phyloP scores from a whole-genome alignment of 2,113 vertebrate genomes.

The Barbus barbus region DNA sequence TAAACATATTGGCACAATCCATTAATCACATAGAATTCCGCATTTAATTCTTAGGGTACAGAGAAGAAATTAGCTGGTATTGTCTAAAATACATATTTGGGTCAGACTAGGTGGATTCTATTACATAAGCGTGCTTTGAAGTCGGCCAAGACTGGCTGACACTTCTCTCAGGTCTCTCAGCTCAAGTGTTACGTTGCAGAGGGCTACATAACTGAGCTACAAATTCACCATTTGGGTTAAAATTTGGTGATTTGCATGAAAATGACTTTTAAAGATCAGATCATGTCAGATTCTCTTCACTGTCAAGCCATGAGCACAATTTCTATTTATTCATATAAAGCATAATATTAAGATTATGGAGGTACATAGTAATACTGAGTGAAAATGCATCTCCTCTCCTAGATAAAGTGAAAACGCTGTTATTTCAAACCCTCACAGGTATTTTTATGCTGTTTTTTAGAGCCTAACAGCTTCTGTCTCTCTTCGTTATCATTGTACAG shows the following conservation, averaged over 20 bases:
- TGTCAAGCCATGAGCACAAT: not conserved
- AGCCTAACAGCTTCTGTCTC: not conserved
- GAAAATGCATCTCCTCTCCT: not conserved
- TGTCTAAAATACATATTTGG: too few species aligned
- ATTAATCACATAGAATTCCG: too few species aligned
- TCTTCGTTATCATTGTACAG: not conserved
- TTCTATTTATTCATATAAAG: not conserved
- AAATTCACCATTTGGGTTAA: not conserved
- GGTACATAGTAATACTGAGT: not conserved
- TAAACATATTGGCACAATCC: too few species aligned
- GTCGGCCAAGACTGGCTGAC: not conserved
- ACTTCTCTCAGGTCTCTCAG: conserved; percentile 26
- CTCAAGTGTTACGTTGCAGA: conserved; percentile 1
- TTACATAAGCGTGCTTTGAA: too few species aligned
- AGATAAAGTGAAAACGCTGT: not conserved
- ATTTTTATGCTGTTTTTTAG: not conserved
- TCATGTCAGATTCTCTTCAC: not conserved
- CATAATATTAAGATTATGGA: too few species aligned
- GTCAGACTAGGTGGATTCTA: too few species aligned
- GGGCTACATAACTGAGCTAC: not conserved
- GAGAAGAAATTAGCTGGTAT: too few species aligned
- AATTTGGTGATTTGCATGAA: not conserved
- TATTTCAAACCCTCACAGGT: not conserved
- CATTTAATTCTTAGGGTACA: too few species aligned
- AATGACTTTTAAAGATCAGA: conserved; percentile 23